These are phyloP conservation scores for Drosophila melanica DNA, from an alignment of 1,140 invertebrate genomes.

Conservation along the genomic window DNA sequence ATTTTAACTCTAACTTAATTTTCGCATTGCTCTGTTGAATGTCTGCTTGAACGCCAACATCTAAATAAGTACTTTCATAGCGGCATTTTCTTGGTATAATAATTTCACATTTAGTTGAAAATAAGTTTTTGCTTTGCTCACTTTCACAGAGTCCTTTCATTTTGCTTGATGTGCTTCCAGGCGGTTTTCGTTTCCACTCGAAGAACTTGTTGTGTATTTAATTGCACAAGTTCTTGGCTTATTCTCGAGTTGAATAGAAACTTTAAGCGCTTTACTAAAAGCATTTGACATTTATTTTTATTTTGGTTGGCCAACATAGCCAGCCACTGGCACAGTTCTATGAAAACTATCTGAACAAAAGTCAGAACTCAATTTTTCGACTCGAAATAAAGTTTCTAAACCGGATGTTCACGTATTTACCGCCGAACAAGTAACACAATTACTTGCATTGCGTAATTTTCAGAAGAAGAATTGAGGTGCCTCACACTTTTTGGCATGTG, in stretches of 20 bases:
- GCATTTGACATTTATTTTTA: slow-evolving; percentile 46
- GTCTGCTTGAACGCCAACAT: slow-evolving; percentile 9
- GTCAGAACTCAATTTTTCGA: not conserved
- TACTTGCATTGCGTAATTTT: slow-evolving; percentile 1
- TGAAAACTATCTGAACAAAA: not conserved
- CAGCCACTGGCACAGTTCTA: not conserved
- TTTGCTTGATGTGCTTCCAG: slow-evolving; percentile 32
- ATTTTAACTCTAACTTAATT: slow-evolving; percentile 37
- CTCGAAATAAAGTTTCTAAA: not conserved
- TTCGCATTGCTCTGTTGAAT: slow-evolving; percentile 12
- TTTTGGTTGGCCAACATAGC: slow-evolving; percentile 18
- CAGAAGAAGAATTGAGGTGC: slow-evolving; percentile 24
- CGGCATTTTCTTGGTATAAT: slow-evolving; percentile 38
- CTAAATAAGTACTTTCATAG: slow-evolving; percentile 13
- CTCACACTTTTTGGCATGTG: not conserved
- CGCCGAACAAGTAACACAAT: not conserved
- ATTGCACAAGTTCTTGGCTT: slow-evolving; percentile 55
- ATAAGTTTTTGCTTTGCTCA: slow-evolving; percentile 38
- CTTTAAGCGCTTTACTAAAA: slow-evolving; percentile 38
- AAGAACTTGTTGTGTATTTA: slow-evolving; percentile 45
- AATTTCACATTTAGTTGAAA: slow-evolving; percentile 46
- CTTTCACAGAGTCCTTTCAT: slow-evolving; percentile 30
- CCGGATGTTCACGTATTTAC: not conserved
- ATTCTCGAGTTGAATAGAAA: slow-evolving; percentile 29
- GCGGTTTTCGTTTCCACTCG: slow-evolving; percentile 50